Conservation (phyloP, 2,797 vertebrate genomes). For the Myiotriccus ornatus region DNA sequence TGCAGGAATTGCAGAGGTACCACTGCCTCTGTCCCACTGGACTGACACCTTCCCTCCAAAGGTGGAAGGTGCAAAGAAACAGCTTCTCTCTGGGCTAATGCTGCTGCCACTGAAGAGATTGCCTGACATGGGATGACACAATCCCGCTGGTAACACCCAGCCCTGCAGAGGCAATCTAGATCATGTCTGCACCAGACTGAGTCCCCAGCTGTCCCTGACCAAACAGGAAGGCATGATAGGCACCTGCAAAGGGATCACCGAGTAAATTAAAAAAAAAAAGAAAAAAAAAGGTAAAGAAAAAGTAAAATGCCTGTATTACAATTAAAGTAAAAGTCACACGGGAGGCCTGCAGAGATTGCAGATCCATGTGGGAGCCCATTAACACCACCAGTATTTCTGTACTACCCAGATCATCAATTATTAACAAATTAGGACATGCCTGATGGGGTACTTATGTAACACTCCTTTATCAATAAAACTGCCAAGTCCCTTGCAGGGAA, state of each 20-base stretch:
- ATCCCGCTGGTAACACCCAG: neutral
- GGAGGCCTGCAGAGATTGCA: neutral
- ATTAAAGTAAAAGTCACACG: neutral
- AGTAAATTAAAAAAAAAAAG: neutral
- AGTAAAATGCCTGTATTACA: neutral
- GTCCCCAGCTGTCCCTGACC: constrained; percentile 1
- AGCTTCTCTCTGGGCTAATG: neutral
- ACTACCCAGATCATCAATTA: constrained; percentile 42
- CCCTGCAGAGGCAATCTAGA: constrained; percentile 27
- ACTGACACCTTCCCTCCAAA: neutral
- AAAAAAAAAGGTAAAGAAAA: neutral
- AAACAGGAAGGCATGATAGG: neutral
- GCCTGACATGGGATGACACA: neutral
- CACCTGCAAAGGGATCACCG: neutral
- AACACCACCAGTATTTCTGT: neutral
- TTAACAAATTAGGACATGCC: constrained; percentile 43
- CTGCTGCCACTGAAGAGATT: neutral
- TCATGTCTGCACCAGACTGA: neutral
- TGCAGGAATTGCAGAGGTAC: neutral
- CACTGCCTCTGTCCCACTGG: neutral
- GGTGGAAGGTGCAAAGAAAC: neutral
- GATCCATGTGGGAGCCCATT: neutral
- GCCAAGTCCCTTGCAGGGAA: neutral
- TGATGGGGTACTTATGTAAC: constrained; percentile 34
- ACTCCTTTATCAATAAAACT: constrained; percentile 32